These are phyloP conservation scores for Pseudotriccus pelzelni DNA, from an alignment of 2,797 vertebrate species.

Conservation along the genomic window DNA sequence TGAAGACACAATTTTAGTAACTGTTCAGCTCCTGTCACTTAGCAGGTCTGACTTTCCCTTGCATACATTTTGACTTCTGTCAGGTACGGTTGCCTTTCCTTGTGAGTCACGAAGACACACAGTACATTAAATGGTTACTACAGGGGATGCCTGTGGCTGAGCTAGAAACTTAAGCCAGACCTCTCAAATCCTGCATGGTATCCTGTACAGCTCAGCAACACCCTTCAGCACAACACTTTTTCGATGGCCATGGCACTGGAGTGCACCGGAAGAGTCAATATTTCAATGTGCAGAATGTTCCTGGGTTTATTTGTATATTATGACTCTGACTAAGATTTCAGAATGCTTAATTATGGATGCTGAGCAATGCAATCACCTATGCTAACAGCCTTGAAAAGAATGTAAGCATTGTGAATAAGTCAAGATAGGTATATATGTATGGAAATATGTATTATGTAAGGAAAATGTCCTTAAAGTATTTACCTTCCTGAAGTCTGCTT, in stretches of 20 bases:
- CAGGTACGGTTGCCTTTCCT: not conserved
- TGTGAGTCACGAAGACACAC: not conserved
- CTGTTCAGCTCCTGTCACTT: not conserved
- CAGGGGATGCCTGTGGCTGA: not conserved
- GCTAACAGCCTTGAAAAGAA: not conserved
- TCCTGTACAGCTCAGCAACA: not conserved
- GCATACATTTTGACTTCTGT: not conserved
- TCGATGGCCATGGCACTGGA: not conserved
- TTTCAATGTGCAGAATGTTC: not conserved
- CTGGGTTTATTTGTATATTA: not conserved
- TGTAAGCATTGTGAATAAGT: not conserved
- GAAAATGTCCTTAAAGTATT: not conserved
- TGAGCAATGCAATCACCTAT: not conserved
- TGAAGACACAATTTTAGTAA: not conserved
- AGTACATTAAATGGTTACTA: not conserved
- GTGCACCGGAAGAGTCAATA: not conserved
- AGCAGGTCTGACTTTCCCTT: not conserved
- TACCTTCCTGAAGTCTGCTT: not conserved
- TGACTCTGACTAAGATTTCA: not conserved
- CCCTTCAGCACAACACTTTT: not conserved
- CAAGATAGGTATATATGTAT: not conserved
- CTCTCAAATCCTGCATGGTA: not conserved
- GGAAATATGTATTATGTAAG: not conserved
- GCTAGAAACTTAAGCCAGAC: not conserved
- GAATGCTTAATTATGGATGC: not conserved